Evolutionary conservation across 1,140 invertebrate species (phyloP).

Genomic region (Daktulosphaira vitifoliae): DNA sequence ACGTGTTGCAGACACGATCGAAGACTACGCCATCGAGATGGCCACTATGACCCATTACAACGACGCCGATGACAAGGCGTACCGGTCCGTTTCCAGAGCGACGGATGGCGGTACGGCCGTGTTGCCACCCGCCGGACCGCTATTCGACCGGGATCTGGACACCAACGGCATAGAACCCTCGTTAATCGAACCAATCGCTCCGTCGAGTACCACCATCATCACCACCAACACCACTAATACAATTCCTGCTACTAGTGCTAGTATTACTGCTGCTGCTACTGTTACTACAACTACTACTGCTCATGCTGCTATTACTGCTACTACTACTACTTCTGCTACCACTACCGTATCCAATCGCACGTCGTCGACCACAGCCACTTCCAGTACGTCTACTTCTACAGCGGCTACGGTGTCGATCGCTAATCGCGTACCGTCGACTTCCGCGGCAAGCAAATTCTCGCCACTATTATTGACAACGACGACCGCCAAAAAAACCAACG

Average conservation of each 20-base stretch:
- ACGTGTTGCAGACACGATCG: neutral
- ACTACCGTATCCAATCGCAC: neutral
- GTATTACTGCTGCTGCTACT: neutral
- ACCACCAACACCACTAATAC: slow-evolving; percentile 47
- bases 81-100: slow-evolving; percentile 11
- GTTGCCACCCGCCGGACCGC: slow-evolving; percentile 17
- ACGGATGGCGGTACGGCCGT: neutral
- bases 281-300: slow-evolving; percentile 2
- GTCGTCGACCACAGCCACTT: slow-evolving; percentile 45
- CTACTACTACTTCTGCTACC: neutral
- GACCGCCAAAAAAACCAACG: slow-evolving; percentile 44
- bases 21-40: slow-evolving; percentile 24
- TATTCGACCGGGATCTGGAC: slow-evolving; percentile 17
- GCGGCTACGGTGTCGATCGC: slow-evolving; percentile 45
- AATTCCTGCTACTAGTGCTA: slow-evolving; percentile 33
- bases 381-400: slow-evolving; percentile 47
- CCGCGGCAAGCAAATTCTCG: slow-evolving; percentile 30
- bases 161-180: slow-evolving; percentile 19
- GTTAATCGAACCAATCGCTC: too few relatives aligned
- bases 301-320: neutral
- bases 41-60: slow-evolving; percentile 9
- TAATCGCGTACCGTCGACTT: slow-evolving; percentile 30
- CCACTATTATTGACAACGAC: slow-evolving; percentile 12
- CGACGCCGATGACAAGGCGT: neutral
- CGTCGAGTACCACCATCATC: neutral